Conservation (phyloP, 2,797 vertebrate species). For the Falco rusticolus region DNA sequence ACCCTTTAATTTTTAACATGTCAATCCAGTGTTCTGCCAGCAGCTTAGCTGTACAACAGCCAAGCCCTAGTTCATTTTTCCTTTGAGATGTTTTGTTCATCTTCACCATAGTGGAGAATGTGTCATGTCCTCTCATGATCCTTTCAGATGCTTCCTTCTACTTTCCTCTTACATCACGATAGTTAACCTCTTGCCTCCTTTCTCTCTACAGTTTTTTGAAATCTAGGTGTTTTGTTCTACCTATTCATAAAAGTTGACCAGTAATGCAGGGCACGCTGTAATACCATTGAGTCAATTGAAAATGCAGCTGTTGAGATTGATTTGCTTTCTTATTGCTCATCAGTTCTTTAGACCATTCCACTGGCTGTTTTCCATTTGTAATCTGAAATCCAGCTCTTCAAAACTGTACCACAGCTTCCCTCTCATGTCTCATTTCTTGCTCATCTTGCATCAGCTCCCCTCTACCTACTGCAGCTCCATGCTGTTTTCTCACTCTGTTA, state of each 20-base stretch:
- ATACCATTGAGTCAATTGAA: neutral
- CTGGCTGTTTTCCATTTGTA: neutral
- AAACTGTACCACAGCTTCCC: neutral
- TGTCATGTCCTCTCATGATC: neutral
- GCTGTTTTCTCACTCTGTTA: neutral
- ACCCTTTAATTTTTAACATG: neutral
- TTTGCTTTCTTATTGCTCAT: neutral
- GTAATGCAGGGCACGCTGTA: neutral
- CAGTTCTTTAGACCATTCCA: neutral
- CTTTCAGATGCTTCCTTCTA: neutral
- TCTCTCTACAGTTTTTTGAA: neutral
- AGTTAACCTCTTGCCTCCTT: neutral
- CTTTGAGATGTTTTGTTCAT: neutral
- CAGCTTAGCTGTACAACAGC: neutral
- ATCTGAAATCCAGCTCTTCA: neutral
- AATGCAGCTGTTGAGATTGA: neutral
- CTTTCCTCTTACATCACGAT: neutral
- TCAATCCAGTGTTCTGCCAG: neutral
- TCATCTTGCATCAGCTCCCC: neutral
- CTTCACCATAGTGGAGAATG: neutral
- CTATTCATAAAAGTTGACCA: neutral
- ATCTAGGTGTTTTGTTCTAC: neutral
- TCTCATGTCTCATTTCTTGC: neutral
- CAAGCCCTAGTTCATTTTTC: neutral
- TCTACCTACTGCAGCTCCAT: neutral